A percentile compares a stretch with the other conserved stretches of the same genome.
Conservation (phyloP, 2,797 vertebrate species). For the Sarcoramphus papa region DNA sequence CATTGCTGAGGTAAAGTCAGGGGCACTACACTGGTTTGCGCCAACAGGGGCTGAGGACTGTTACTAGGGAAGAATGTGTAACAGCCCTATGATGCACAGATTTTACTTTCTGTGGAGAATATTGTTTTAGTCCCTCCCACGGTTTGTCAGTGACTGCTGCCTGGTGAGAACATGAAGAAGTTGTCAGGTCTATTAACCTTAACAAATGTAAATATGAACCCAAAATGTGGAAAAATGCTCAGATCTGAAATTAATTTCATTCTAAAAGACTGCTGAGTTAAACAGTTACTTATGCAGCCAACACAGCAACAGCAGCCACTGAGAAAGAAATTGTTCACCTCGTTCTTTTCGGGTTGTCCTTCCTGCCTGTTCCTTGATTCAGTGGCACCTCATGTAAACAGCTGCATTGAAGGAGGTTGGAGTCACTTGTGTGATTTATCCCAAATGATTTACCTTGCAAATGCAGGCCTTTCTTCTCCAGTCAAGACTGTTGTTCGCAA, state of each 20-base stretch:
- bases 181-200: constrained; percentile 70
- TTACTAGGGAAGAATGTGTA: background rate
- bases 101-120: background rate
- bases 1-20: background rate
- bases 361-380: background rate
- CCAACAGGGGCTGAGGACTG: background rate
- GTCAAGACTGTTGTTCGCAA: background rate
- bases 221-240: constrained; percentile 45
- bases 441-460: background rate
- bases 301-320: background rate
- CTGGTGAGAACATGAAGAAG: constrained; percentile 66
- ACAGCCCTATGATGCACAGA: background rate
- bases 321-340: background rate
- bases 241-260: constrained; percentile 51
- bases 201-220: constrained; percentile 66
- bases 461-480: background rate
- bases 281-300: background rate
- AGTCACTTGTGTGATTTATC: background rate
- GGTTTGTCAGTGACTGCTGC: constrained; percentile 29
- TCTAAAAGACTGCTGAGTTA: constrained; percentile 47
- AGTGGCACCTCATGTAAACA: background rate
- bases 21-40: background rate
- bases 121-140: background rate
- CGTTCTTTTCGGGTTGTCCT: background rate
- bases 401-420: background rate